Evolutionary conservation across 2,888 invertebrate genomes (phyloP), one percentile per base, ranked within the genome.

Genomic region (Watsonalla binaria): DNA sequence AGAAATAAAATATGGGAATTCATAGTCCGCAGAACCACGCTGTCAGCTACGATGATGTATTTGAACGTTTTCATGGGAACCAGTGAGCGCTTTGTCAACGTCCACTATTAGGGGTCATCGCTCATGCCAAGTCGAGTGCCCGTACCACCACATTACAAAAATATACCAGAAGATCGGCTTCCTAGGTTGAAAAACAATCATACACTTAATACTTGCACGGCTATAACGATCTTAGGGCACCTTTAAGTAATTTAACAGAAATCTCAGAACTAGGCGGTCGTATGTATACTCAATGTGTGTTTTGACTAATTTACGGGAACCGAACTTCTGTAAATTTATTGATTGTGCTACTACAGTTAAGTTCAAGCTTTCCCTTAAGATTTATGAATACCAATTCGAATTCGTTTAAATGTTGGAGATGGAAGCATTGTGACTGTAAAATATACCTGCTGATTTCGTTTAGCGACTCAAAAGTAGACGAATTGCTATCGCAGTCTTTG

Each of bases 1-100:
- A 80, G 81, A 87, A 89, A 87, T 89, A 89, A 89, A 89, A 89
- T 89, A 88, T 87, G 80, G 87, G 85, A 82, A 83, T 86, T 82
- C 82, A 78, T 81, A 83, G 76, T 82, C 79, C 78, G 73, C 81
- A 82, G 85, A 83, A 84, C 76, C 77, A 74, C 72, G 79, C 84
- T 88, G 89, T 87, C 89, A 86, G 68, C 66, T 62, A 65, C 72
- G 78, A 90, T 90, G 90, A 90, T 90, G 90, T 88, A 90, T 90
- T 86, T 84, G 89, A 89, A 76, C 89, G 89, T 88, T 90, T 90
- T 88, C 89, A 87, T 83, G 84, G 81, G 78, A 79, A 79, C 79
- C 80, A 78, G 74, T 68, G 70, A 72, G 78, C 85, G 86, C 87
- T 90, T 89, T 90, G 89, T 90, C 90, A 90, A 90, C 80, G 90